Conservation (phyloP, 2,888 invertebrate species). For the Polydrusus pterygomalis region DNA sequence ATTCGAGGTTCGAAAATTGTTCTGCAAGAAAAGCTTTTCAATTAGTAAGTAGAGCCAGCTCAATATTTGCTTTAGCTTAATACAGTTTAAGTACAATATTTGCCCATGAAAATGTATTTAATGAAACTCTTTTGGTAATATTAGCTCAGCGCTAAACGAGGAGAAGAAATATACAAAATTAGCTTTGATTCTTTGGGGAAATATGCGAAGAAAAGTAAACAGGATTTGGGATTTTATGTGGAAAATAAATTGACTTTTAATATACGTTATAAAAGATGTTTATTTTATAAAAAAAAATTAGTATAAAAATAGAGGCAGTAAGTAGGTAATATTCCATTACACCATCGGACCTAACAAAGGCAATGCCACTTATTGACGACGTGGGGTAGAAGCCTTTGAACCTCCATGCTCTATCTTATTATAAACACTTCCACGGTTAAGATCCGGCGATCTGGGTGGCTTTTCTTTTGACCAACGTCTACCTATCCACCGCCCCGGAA, state of each 20-base stretch:
- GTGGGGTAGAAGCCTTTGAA: too few species aligned
- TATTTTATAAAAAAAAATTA: constrained; percentile 6
- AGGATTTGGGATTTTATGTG: constrained; percentile 40
- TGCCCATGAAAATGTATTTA: constrained; percentile 67
- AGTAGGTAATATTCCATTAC: too few species aligned
- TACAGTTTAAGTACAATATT: constrained; percentile 67
- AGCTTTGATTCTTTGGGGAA: constrained; percentile 60
- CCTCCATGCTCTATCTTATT: too few species aligned
- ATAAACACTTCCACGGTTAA: too few species aligned
- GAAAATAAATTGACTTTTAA: constrained; percentile 39
- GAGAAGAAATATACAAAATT: constrained; percentile 62
- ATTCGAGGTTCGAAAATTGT: constrained; percentile 57
- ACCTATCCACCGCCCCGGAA: too few species aligned
- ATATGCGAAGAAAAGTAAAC: constrained; percentile 47
- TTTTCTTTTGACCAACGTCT: too few species aligned
- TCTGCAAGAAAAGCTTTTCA: constrained; percentile 64
- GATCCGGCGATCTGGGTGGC: too few species aligned
- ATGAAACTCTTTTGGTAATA: constrained; percentile 68
- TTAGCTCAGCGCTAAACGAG: constrained; percentile 63
- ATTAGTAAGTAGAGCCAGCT: constrained; percentile 63
- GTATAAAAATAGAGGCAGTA: too few species aligned
- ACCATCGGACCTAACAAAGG: too few species aligned
- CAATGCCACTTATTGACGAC: too few species aligned
- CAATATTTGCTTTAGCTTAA: constrained; percentile 65
- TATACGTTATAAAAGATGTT: constrained; percentile 25